These are phyloP conservation scores for Columbina picui DNA, from an alignment of 2,113 vertebrate genomes.

Conservation along the genomic window DNA sequence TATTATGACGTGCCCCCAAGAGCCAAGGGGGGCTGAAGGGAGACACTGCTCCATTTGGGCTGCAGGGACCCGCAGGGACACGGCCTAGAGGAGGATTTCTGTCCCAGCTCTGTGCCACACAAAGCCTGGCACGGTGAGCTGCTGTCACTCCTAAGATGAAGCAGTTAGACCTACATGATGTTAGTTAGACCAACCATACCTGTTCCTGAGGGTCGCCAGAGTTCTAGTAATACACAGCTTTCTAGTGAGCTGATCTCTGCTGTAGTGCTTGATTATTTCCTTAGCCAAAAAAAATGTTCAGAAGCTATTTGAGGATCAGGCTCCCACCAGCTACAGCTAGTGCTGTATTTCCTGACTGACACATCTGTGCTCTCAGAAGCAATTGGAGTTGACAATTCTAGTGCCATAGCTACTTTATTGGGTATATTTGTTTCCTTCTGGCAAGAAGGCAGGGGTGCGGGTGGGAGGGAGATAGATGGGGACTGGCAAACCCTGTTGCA, in stretches of 20 bases:
- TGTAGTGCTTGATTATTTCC: background rate
- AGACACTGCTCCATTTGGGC: background rate
- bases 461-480: background rate
- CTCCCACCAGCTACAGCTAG: background rate
- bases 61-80: background rate
- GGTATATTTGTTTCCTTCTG: background rate
- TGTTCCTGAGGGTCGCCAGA: background rate
- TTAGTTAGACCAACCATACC: background rate
- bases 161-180: background rate
- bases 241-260: background rate
- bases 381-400: background rate
- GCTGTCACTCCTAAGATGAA: background rate
- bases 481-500: background rate
- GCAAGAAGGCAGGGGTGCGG: background rate
- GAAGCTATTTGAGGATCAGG: background rate
- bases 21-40: background rate
- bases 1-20: background rate
- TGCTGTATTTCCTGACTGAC: background rate
- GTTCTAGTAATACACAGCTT: background rate
- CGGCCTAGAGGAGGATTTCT: background rate
- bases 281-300: background rate
- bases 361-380: background rate
- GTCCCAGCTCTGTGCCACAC: background rate
- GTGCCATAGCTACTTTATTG: background rate
- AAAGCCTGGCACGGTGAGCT: background rate